phyloP scores from a whole-genome alignment of 2,113 vertebrate genomes.

The Cottus gobio region DNA sequence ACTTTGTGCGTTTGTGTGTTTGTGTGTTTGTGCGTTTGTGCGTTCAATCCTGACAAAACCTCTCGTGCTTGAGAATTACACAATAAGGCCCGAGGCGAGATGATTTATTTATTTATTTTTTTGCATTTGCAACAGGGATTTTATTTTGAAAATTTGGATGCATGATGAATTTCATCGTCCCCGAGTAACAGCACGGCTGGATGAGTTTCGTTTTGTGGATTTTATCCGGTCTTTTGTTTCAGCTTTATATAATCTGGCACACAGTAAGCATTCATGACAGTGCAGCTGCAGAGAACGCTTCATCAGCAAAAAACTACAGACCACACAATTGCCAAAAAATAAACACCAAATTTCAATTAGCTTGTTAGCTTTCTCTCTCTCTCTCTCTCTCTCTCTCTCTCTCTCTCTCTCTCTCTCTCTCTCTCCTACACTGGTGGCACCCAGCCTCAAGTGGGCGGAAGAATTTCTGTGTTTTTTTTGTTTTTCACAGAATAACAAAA shows the following conservation, averaged over 20 bases:
- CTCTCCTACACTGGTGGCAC: constrained; percentile 11
- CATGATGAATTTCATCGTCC: neutral
- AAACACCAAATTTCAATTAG: constrained; percentile 19
- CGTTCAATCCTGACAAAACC: constrained; percentile 7
- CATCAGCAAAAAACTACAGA: constrained; percentile 12
- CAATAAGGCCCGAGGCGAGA: neutral
- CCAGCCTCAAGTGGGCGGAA: constrained; percentile 14
- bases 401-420: constrained; percentile 5
- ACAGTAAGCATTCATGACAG: neutral
- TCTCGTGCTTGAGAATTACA: neutral
- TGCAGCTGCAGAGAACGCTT: neutral
- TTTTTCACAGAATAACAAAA: constrained; percentile 27
- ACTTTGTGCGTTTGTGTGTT: neutral
- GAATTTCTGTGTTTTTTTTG: constrained; percentile 4
- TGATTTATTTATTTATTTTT: neutral
- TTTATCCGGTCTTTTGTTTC: neutral
- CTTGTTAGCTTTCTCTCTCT: constrained; percentile 5
- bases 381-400: constrained; percentile 7
- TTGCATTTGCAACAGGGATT: neutral
- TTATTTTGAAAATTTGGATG: neutral
- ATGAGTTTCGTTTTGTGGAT: neutral
- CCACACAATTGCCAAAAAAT: neutral
- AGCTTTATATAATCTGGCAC: neutral
- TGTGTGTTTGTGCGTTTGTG: neutral
- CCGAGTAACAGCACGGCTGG: neutral